A percentile compares a stretch with the other conserved stretches of the same genome.
Conservation (phyloP, 2,888 invertebrate species). For the Sesamia inferens region DNA sequence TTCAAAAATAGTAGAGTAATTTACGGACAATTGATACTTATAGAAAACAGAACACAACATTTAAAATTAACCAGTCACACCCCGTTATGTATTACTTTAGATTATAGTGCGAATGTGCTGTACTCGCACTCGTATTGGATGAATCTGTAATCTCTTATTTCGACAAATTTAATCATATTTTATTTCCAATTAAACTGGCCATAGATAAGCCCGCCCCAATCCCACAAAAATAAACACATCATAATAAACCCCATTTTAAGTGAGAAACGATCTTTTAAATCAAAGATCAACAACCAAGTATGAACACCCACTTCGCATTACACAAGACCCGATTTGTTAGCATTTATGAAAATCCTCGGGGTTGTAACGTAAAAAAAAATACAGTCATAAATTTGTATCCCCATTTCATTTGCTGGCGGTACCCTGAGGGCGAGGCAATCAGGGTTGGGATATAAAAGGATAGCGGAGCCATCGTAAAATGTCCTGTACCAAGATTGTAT, state of each 20-base stretch:
- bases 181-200: slow-evolving; percentile 12
- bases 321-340: slow-evolving; percentile 68
- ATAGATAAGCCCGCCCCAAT: slow-evolving; percentile 4
- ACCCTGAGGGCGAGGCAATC: slow-evolving; percentile 83
- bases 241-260: slow-evolving; percentile 19
- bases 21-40: too few relatives aligned
- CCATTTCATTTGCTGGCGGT: slow-evolving; percentile 73
- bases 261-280: slow-evolving; percentile 41
- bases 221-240: slow-evolving; percentile 17
- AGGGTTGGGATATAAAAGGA: slow-evolving; percentile 86
- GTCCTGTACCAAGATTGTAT: slow-evolving; percentile 83
- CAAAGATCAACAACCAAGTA: slow-evolving; percentile 52
- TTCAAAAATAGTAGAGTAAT: too few relatives aligned
- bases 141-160: too few relatives aligned
- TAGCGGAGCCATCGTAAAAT: slow-evolving; percentile 83
- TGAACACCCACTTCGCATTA: slow-evolving; percentile 53
- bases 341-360: slow-evolving; percentile 70
- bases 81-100: too few relatives aligned
- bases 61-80: too few relatives aligned
- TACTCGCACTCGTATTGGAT: too few relatives aligned
- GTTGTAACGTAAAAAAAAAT: slow-evolving; percentile 70
- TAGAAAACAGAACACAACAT: too few relatives aligned
- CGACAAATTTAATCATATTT: too few relatives aligned
- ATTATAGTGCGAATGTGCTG: too few relatives aligned
- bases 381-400: slow-evolving; percentile 76